These are phyloP conservation scores for Piezodorus guildinii DNA, from an alignment of 1,140 invertebrate species.

Conservation along the genomic window DNA sequence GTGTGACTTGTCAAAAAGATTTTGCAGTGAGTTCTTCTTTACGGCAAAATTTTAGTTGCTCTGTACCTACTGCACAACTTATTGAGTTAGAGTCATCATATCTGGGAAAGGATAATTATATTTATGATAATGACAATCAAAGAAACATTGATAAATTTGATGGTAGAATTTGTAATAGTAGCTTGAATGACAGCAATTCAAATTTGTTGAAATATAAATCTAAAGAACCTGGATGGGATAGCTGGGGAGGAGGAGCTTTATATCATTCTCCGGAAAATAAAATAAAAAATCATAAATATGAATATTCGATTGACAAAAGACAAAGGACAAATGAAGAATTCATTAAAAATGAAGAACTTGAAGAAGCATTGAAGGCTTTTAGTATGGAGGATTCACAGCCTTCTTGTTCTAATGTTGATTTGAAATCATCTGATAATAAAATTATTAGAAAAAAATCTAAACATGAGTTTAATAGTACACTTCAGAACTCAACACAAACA, in stretches of 20 bases:
- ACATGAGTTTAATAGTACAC: neutral
- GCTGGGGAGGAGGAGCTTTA: neutral
- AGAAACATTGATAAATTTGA: neutral
- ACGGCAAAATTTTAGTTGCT: constrained; percentile 18
- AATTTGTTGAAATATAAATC: constrained; percentile 4
- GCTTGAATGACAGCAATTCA: neutral
- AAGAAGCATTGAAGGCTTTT: constrained; percentile 5
- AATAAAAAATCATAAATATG: neutral
- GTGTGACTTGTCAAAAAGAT: neutral
- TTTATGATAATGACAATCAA: neutral
- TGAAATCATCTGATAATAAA: constrained; percentile 11
- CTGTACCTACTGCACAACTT: constrained; percentile 48
- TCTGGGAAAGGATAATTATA: constrained; percentile 5
- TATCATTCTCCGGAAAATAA: neutral
- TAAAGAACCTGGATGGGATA: neutral
- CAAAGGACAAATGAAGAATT: neutral
- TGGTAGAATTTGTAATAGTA: neutral
- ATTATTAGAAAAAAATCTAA: neutral
- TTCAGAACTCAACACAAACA: neutral
- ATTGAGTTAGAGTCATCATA: constrained; percentile 49
- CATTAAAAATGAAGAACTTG: neutral
- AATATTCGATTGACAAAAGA: neutral
- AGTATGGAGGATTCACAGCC: constrained; percentile 20
- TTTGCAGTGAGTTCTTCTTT: neutral
- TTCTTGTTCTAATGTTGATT: constrained; percentile 8